Conservation (phyloP, 1,140 invertebrate genomes). For the Atta colombica region DNA sequence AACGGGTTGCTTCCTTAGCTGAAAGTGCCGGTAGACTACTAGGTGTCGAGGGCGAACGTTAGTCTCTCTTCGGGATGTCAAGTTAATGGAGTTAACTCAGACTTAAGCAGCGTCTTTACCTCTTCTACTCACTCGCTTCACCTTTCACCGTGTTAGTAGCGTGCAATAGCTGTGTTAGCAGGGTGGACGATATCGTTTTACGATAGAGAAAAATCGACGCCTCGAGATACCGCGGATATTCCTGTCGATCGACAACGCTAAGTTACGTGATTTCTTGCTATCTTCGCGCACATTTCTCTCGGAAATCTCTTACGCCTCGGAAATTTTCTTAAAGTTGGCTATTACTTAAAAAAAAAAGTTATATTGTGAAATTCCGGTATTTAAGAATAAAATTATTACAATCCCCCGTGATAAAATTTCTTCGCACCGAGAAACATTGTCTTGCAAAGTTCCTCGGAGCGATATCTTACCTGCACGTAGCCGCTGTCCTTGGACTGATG, state of each 20-base stretch:
- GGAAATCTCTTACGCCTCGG: neutral
- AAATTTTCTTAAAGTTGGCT: neutral
- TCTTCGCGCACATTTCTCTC: neutral
- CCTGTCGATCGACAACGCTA: slow-evolving; percentile 12
- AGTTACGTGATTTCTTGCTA: neutral
- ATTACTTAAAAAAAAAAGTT: neutral
- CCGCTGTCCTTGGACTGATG: slow-evolving; percentile 92
- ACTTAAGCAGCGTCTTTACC: slow-evolving; percentile 59
- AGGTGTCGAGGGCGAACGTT: slow-evolving; percentile 50
- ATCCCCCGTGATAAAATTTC: neutral
- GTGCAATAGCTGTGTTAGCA: neutral
- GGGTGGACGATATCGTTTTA: slow-evolving; percentile 24
- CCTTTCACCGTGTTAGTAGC: neutral
- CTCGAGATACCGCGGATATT: neutral
- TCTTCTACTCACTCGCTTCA: neutral
- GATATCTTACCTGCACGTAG: slow-evolving; percentile 89
- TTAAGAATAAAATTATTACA: neutral
- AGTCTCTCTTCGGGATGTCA: slow-evolving; percentile 62
- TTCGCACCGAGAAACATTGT: neutral
- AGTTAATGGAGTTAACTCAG: slow-evolving; percentile 73
- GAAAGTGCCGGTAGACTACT: slow-evolving; percentile 46
- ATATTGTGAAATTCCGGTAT: neutral
- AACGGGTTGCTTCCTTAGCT: slow-evolving; percentile 58
- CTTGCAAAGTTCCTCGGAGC: neutral
- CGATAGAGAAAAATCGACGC: slow-evolving; percentile 32